A percentile compares a stretch with the other conserved stretches of the same genome.
These are phyloP conservation scores for Mesoligia furuncula DNA, from an alignment of 2,888 invertebrate species.

Conservation along the genomic window DNA sequence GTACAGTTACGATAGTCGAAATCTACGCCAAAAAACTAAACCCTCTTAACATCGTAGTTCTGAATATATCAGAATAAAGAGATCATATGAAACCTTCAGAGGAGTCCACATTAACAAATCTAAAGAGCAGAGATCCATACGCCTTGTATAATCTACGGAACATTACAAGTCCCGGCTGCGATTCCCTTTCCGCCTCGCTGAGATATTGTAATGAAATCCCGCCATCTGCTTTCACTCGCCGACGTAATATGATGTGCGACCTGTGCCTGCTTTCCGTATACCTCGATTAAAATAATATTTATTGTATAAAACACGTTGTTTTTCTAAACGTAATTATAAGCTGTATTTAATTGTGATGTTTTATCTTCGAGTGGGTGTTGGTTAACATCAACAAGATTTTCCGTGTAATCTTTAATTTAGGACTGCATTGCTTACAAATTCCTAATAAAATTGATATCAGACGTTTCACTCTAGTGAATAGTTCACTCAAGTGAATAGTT, in stretches of 20 bases:
- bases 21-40: neutral
- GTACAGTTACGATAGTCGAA: neutral
- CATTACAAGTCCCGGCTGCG: slow-evolving; percentile 82
- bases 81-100: slow-evolving; percentile 58
- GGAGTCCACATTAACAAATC: slow-evolving; percentile 74
- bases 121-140: slow-evolving; percentile 76
- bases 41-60: neutral
- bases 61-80: slow-evolving; percentile 49
- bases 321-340: slow-evolving; percentile 54
- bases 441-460: neutral
- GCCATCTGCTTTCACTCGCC: slow-evolving; percentile 88
- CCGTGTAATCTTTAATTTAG: neutral
- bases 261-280: slow-evolving; percentile 79
- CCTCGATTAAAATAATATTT: slow-evolving; percentile 75
- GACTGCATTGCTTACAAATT: neutral
- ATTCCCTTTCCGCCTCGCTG: slow-evolving; percentile 83
- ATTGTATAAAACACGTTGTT: slow-evolving; percentile 51
- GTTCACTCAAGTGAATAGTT: neutral
- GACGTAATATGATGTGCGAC: slow-evolving; percentile 82
- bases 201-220: slow-evolving; percentile 88
- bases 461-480: neutral
- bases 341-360: slow-evolving; percentile 28
- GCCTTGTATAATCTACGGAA: slow-evolving; percentile 83
- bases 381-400: slow-evolving; percentile 9
- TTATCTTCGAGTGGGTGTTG: neutral